Conservation (phyloP, 1,140 invertebrate species). For the Leptoteleia sp. region DNA sequence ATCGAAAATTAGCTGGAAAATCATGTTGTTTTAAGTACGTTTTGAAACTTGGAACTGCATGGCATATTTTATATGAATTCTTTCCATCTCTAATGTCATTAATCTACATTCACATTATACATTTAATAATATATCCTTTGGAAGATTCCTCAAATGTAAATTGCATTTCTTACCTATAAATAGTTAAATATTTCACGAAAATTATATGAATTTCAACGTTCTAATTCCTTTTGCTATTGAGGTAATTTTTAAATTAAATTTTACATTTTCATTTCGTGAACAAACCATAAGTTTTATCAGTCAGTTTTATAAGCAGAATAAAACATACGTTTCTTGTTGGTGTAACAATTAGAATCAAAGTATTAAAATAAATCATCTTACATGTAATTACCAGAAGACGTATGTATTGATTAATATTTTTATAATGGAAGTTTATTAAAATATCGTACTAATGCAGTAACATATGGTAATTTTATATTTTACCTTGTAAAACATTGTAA, state of each 20-base stretch:
- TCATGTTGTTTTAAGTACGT: slow-evolving; percentile 19
- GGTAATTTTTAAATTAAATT: no score
- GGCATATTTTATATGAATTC: slow-evolving; percentile 14
- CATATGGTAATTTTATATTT: no score
- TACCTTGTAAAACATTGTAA: no score
- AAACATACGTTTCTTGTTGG: neutral
- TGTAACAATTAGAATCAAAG: slow-evolving; percentile 1
- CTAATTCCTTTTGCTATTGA: no score
- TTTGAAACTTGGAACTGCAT: slow-evolving; percentile 12
- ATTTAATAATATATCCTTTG: slow-evolving; percentile 35
- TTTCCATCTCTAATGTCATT: slow-evolving; percentile 29
- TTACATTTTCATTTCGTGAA: no score
- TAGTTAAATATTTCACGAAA: slow-evolving; percentile 33
- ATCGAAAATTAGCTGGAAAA: slow-evolving; percentile 53
- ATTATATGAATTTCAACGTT: slow-evolving; percentile 11
- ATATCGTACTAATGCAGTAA: no score
- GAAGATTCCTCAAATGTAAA: slow-evolving; percentile 50
- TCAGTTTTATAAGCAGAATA: slow-evolving; percentile 20
- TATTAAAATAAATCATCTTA: neutral
- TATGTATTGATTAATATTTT: slow-evolving; percentile 11
- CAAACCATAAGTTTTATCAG: slow-evolving; percentile 22
- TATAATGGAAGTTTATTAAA: slow-evolving; percentile 10
- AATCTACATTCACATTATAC: slow-evolving; percentile 36
- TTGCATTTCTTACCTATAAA: slow-evolving; percentile 33
- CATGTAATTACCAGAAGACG: slow-evolving; percentile 11